Evolutionary conservation across 2,113 vertebrate species (phyloP).

Genomic region (Piprites chloris): DNA sequence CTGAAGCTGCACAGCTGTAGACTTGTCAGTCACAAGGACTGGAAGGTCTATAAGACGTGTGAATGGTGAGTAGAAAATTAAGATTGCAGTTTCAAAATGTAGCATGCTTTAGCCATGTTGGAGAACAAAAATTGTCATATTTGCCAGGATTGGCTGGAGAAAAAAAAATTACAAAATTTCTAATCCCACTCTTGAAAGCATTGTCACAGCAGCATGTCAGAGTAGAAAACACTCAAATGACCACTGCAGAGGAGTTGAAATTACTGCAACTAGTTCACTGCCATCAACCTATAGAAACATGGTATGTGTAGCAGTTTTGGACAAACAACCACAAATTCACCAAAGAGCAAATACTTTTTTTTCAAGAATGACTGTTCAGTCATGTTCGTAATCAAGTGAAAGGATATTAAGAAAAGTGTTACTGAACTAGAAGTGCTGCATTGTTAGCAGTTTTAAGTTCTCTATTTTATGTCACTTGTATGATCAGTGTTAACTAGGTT

Average conservation of each 20-base stretch:
- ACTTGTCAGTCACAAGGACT: neutral
- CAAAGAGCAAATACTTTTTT: neutral
- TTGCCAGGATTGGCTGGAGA: neutral
- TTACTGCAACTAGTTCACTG: neutral
- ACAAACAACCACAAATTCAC: neutral
- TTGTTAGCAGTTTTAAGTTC: neutral
- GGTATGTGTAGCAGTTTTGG: neutral
- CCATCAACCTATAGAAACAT: neutral
- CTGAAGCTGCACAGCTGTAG: neutral
- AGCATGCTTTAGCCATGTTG: neutral
- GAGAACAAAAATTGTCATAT: neutral
- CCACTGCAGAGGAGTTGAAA: neutral
- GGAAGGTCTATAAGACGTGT: neutral
- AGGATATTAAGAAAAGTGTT: neutral
- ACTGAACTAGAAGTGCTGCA: neutral
- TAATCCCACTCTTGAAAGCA: neutral
- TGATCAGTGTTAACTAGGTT: neutral
- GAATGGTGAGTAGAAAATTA: neutral
- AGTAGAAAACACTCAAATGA: neutral
- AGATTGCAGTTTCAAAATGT: neutral
- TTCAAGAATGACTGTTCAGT: neutral
- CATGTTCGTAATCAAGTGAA: neutral
- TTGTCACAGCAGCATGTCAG: neutral
- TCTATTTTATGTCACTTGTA: neutral
- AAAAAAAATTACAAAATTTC: neutral